Evolutionary conservation across 2,888 invertebrate species (phyloP).

Genomic region (Melitaea athalia): DNA sequence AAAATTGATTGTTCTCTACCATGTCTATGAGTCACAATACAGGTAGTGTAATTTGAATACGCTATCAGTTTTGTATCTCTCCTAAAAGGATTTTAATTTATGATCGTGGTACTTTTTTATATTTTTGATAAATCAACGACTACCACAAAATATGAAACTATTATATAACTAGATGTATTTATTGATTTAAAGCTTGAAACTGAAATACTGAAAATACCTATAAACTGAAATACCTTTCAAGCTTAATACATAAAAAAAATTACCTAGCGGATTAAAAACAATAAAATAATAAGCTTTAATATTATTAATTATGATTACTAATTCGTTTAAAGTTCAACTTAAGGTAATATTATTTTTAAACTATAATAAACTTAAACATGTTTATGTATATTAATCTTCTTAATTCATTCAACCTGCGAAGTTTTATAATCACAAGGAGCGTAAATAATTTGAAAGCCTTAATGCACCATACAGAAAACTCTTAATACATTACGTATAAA

Average conservation of each 20-base stretch:
- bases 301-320: too few relatives aligned
- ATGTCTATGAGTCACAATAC: conserved; percentile 36
- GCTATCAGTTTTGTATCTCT: conserved; percentile 17
- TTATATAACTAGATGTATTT: too few relatives aligned
- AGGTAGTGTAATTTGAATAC: conserved; percentile 39
- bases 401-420: conserved; percentile 2
- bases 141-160: neutral
- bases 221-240: too few relatives aligned
- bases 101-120: neutral
- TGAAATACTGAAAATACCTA: too few relatives aligned
- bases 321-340: too few relatives aligned
- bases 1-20: conserved; percentile 62
- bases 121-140: neutral
- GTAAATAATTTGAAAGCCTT: conserved; percentile 29
- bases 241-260: too few relatives aligned
- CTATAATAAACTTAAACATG: too few relatives aligned
- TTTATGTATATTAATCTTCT: neutral
- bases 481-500: conserved; percentile 18
- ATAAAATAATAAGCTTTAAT: too few relatives aligned
- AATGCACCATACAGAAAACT: conserved; percentile 16
- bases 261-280: too few relatives aligned
- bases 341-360: too few relatives aligned
- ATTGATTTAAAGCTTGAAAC: too few relatives aligned
- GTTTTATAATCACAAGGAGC: conserved; percentile 22
- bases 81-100: conserved; percentile 2